Percentiles rank a stretch among this genome's conserved stretches.
phyloP scores from a whole-genome alignment of 2,113 vertebrate species.

The Phaethon lepturus region DNA sequence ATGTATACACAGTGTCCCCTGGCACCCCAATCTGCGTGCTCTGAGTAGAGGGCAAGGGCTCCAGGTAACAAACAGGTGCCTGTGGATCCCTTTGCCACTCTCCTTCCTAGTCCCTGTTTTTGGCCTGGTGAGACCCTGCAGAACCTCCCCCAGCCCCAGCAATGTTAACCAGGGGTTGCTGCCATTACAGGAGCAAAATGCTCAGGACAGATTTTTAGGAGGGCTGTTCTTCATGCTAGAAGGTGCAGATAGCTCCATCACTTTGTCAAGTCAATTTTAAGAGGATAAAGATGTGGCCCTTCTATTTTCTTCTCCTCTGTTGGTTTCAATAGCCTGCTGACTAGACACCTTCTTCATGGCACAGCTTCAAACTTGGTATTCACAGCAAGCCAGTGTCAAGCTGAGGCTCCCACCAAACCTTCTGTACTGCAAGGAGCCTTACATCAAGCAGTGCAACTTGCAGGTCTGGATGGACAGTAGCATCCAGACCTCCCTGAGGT shows the following conservation, averaged over 20 bases:
- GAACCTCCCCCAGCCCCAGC: background rate
- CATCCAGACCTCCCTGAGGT: background rate
- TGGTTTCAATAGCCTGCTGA: background rate
- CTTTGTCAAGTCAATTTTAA: background rate
- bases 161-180: background rate
- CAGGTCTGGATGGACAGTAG: background rate
- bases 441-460: background rate
- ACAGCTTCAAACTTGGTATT: background rate
- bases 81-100: background rate
- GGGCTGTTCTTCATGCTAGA: background rate
- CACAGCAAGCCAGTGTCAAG: background rate
- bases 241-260: background rate
- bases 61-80: background rate
- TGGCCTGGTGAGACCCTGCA: background rate
- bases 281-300: background rate
- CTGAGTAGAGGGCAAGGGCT: background rate
- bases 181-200: background rate
- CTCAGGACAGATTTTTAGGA: background rate
- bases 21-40: background rate
- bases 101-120: background rate
- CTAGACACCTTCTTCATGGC: background rate
- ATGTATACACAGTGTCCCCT: background rate
- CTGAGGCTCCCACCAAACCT: background rate
- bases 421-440: background rate
- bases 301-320: background rate